Evolutionary conservation across 2,888 invertebrate genomes (phyloP), one percentile per base, ranked within the genome.

Genomic region (Cerastis leucographa): DNA sequence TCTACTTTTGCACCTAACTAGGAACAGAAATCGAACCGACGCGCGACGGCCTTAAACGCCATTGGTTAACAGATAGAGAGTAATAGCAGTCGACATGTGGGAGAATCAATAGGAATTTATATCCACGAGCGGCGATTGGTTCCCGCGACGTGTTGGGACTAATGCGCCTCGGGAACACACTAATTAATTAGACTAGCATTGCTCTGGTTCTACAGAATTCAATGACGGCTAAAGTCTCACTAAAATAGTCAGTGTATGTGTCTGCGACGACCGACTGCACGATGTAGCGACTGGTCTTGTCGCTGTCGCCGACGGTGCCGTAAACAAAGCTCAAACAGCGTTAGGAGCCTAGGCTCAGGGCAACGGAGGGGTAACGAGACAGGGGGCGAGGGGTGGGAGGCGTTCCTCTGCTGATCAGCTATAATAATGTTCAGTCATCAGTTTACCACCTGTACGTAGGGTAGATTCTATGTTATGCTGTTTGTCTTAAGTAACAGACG

Each of bases 81-180:
- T 59, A 71, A 83, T 83, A 35, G 49, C 54, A 42, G 62, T 70
- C 66, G 61, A 62, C 70, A 56, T 78, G 70, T 51, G 62, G 49
- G 49, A 19, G 42, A 78, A 56, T 51, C 67, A 71, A 78, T 80
- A 78, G 19, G 35, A 65, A 77, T 66, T 76, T 42, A 67, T 77
- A 49, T 77, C 44, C 62, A n/a, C 40, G 12, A 74, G n/a, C 44
- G 59, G 44, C 76, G 76, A 64, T 61, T 44, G 74, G 25, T 59
- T 17, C 25, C 51, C 8, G 17, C 46, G 29, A 25, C 35, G 29
- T 54, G 46, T 19, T 42, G 49, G 44, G 56, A 68, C 64, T 19
- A 56, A 81, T 79, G 49, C 19, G 46, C 25, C 7, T 35, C 25
- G 40, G 62, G 44, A 35, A 25, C 19, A 46, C 40, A n/a, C 62